Evolutionary conservation across 2,888 invertebrate genomes (phyloP).

Genomic region (Tenthredo scrophulariae): DNA sequence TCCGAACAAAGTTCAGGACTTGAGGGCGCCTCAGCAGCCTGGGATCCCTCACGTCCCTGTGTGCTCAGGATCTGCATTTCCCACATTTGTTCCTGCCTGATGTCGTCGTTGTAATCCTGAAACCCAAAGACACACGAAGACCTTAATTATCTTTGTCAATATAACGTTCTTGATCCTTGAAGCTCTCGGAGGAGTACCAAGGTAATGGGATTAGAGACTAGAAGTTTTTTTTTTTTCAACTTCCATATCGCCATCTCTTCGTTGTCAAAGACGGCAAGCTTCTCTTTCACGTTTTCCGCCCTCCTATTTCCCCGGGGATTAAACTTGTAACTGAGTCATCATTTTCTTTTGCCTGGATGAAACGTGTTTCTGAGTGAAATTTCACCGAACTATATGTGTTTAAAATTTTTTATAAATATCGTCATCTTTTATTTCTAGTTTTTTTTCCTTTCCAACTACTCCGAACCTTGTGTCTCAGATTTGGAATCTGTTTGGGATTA

Average conservation of each 20-base stretch:
- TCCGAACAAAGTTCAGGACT: conserved; percentile 71
- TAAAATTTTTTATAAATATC: not conserved
- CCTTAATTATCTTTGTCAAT: conserved; percentile 40
- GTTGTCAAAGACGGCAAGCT: not conserved
- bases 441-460: not conserved
- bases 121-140: conserved; percentile 60
- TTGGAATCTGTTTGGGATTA: not conserved
- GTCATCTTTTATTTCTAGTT: not conserved
- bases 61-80: conserved; percentile 92
- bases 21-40: conserved; percentile 68
- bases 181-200: conserved; percentile 11
- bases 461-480: not conserved
- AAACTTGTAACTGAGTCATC: not conserved
- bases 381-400: not conserved
- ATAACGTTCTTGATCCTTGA: not conserved
- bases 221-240: not conserved
- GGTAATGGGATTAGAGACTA: conserved; percentile 34
- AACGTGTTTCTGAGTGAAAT: conserved; percentile 1
- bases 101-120: conserved; percentile 95
- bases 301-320: conserved; percentile 16
- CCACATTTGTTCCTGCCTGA: conserved; percentile 94
- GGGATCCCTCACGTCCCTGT: conserved; percentile 73
- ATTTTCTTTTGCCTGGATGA: conserved; percentile 25
- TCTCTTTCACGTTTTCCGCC: not conserved
- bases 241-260: conserved; percentile 26